Evolutionary conservation across 1,140 invertebrate species (phyloP).

Genomic region (Drosophila ficusphila): DNA sequence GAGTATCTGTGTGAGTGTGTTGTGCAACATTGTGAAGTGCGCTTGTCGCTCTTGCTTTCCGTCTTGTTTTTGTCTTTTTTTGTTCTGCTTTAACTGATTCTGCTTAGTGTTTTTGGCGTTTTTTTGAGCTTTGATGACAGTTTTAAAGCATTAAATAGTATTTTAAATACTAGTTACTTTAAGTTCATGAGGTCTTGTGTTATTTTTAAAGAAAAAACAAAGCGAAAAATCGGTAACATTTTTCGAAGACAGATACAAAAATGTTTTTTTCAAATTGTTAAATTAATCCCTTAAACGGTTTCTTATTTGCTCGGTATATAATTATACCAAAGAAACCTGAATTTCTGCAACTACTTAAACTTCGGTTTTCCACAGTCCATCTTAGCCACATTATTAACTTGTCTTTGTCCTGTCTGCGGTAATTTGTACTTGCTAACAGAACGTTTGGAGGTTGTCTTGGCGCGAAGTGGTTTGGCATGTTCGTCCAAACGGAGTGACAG

Average conservation of each 20-base stretch:
- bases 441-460: conserved; percentile 9
- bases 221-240: too few species aligned
- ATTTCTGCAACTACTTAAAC: too few species aligned
- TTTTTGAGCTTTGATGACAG: conserved; percentile 14
- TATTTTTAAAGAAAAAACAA: background rate
- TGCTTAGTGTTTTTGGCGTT: conserved; percentile 17
- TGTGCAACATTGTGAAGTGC: conserved; percentile 44
- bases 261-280: too few species aligned
- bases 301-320: too few species aligned
- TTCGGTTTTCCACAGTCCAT: background rate
- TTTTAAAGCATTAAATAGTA: background rate
- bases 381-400: conserved; percentile 38
- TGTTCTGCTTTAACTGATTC: conserved; percentile 4
- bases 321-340: too few species aligned
- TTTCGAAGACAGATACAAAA: too few species aligned
- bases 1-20: conserved; percentile 18
- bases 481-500: conserved; percentile 10
- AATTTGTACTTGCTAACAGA: conserved; percentile 29
- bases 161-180: background rate
- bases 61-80: background rate
- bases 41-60: conserved; percentile 23
- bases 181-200: too few species aligned
- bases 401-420: conserved; percentile 18
- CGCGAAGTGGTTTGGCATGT: conserved; percentile 34
- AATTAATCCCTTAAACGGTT: too few species aligned